These are phyloP conservation scores for Allygus modestus DNA, from an alignment of 2,888 invertebrate genomes.

Conservation along the genomic window DNA sequence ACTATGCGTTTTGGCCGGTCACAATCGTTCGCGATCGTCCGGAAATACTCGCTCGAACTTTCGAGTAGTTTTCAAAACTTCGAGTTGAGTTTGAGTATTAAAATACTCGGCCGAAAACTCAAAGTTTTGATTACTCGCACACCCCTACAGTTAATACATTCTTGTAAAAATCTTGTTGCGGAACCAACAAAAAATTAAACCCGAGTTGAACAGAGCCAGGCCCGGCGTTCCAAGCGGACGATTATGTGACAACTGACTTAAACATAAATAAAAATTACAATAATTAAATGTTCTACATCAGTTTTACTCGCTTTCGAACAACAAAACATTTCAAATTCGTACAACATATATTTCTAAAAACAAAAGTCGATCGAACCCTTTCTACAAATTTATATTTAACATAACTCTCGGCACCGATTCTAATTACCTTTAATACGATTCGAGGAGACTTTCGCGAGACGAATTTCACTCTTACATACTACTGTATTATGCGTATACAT, in stretches of 20 bases:
- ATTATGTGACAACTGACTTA: conserved; percentile 27
- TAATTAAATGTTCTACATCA: conserved; percentile 15
- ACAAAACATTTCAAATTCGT: conserved; percentile 10
- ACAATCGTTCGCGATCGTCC: no score
- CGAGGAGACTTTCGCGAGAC: background rate
- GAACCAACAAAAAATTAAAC: no score
- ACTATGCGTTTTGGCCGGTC: no score
- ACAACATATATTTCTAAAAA: conserved; percentile 25
- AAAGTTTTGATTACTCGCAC: no score
- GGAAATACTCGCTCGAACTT: no score
- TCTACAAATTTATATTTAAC: conserved; percentile 26
- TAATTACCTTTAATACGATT: conserved; percentile 2
- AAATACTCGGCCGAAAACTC: no score
- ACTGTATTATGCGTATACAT: conserved; percentile 62
- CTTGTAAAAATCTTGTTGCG: no score
- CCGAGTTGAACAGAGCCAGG: background rate
- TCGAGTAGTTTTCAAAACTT: no score
- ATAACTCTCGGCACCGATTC: conserved; percentile 13
- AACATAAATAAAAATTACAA: conserved; percentile 9
- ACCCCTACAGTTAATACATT: no score
- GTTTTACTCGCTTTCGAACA: background rate
- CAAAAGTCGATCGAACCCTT: conserved; percentile 42
- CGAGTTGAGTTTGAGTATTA: no score
- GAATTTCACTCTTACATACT: conserved; percentile 36
- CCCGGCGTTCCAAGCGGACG: conserved; percentile 2